These are phyloP conservation scores for Drosophila atripex DNA, from an alignment of 2,888 invertebrate genomes.

Conservation along the genomic window DNA sequence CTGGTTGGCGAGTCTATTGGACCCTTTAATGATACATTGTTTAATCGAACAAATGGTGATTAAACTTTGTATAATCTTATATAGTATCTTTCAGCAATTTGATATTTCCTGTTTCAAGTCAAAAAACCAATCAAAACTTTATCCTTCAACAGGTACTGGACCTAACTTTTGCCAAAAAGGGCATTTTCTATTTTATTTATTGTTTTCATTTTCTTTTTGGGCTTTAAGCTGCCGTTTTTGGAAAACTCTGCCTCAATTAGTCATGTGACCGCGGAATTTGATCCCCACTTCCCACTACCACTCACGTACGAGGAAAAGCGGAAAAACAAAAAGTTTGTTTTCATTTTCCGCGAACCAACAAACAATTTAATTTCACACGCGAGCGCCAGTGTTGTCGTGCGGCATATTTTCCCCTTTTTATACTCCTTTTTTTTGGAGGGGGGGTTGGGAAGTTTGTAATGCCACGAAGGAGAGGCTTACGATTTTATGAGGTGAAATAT, in stretches of 20 bases:
- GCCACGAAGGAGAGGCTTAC: background rate
- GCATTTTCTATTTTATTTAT: background rate
- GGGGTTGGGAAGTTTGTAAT: background rate
- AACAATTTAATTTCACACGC: conserved; percentile 79
- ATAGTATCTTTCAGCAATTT: too few relatives aligned
- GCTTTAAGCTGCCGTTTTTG: conserved; percentile 22
- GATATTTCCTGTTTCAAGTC: too few relatives aligned
- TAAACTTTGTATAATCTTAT: too few relatives aligned
- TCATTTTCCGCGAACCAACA: conserved; percentile 73
- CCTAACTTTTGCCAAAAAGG: background rate
- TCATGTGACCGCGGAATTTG: conserved; percentile 31
- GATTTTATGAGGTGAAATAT: background rate
- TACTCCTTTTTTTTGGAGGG: background rate
- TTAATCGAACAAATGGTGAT: too few relatives aligned
- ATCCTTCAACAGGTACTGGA: background rate
- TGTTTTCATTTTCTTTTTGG: background rate
- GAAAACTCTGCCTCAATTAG: conserved; percentile 20
- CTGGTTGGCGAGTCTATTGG: too few relatives aligned
- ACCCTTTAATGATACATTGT: too few relatives aligned
- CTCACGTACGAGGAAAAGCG: conserved; percentile 5
- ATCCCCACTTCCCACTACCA: conserved; percentile 16
- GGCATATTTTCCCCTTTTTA: conserved; percentile 52
- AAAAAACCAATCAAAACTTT: conserved; percentile 3
- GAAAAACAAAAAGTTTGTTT: conserved; percentile 59
- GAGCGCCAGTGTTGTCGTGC: conserved; percentile 79